Conservation (phyloP, 2,113 vertebrate species). For the Mobula birostris region DNA sequence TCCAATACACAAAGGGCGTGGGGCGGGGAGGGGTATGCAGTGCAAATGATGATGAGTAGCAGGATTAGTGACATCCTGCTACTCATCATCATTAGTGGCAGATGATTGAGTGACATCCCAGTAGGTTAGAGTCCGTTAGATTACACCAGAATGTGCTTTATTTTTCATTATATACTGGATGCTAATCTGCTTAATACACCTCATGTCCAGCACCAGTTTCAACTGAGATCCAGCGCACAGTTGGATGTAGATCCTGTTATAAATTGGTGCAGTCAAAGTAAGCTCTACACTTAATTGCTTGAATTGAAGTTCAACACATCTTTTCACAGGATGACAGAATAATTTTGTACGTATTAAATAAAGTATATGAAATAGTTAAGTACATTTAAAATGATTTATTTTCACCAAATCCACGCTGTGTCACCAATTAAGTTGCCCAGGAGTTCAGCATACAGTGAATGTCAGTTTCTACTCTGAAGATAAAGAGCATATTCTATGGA, state of each 20-base stretch:
- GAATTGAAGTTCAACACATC: not conserved
- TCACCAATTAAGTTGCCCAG: not conserved
- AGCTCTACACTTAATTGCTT: not conserved
- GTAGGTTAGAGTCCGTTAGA: not conserved
- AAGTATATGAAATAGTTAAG: not conserved
- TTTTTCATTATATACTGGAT: not conserved
- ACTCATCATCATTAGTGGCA: not conserved
- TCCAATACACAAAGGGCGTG: not conserved
- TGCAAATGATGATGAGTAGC: slow-evolving; percentile 11
- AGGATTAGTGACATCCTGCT: not conserved
- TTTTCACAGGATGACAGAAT: not conserved
- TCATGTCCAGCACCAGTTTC: slow-evolving; percentile 14
- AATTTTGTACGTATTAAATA: not conserved
- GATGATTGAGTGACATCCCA: not conserved
- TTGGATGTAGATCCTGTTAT: not conserved
- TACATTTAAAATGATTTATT: not conserved
- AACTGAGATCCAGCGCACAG: not conserved
- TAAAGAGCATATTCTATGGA: not conserved
- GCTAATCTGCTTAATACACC: not conserved
- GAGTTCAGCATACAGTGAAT: not conserved
- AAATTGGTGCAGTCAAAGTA: not conserved
- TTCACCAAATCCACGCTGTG: not conserved
- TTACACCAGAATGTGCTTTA: slow-evolving; percentile 27
- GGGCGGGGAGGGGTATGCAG: too few relatives aligned
- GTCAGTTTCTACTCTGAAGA: not conserved